Evolutionary conservation across 1,140 invertebrate genomes (phyloP).

Genomic region (Dinoponera quadriceps): DNA sequence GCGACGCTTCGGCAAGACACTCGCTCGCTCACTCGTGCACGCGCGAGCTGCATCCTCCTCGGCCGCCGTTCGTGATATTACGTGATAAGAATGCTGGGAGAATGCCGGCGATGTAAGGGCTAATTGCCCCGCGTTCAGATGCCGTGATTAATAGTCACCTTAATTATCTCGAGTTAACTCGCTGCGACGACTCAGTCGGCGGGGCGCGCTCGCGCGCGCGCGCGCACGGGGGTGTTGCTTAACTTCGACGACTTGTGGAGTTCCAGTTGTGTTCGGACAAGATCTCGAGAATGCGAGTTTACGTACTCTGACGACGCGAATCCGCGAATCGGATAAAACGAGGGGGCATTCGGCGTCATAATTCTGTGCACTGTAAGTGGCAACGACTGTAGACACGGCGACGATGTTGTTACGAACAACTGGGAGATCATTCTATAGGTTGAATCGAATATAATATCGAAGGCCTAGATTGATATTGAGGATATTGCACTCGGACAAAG

Average conservation of each 20-base stretch:
- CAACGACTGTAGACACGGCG: background rate
- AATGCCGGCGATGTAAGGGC: slow-evolving; percentile 37
- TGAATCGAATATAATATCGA: too few species aligned
- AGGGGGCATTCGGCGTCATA: background rate
- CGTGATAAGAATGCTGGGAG: slow-evolving; percentile 57
- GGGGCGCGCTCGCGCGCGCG: slow-evolving; percentile 15
- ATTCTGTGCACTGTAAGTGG: background rate
- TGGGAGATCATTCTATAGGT: too few species aligned
- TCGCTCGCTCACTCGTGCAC: slow-evolving; percentile 10
- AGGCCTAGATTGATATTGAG: too few species aligned
- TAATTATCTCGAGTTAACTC: slow-evolving; percentile 66
- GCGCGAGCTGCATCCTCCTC: background rate
- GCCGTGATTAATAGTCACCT: slow-evolving; percentile 67
- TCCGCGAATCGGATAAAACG: background rate
- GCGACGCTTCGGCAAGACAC: background rate
- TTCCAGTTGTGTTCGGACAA: slow-evolving; percentile 28
- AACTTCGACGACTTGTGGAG: slow-evolving; percentile 19
- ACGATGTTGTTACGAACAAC: too few species aligned
- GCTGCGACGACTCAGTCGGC: slow-evolving; percentile 44
- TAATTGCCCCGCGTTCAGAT: slow-evolving; percentile 62
- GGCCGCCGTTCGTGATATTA: slow-evolving; percentile 32
- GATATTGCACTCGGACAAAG: too few species aligned
- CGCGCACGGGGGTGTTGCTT: slow-evolving; percentile 23
- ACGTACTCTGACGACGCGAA: background rate
- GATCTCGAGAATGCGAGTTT: slow-evolving; percentile 26